Evolutionary conservation across 2,797 vertebrate species (phyloP), one percentile per base, ranked within the genome.

Genomic region (Clarias pachynema): DNA sequence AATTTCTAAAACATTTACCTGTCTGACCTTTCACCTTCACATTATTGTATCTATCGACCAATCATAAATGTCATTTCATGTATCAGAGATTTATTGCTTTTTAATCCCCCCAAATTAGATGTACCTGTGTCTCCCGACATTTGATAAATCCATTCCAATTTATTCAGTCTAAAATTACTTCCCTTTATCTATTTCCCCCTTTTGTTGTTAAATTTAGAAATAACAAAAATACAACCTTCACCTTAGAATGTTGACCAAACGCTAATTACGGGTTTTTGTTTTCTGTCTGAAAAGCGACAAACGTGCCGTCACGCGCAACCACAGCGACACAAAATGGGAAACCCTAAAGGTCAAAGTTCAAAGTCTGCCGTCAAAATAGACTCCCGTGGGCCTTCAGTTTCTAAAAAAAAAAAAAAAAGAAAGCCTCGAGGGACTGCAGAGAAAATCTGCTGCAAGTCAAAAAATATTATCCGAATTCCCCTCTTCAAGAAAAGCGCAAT

Each of bases 321-420:
- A n/a, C 56, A 37, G 73, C 26, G 53, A 75, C 49, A 56, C 49
- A 77, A 31, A 59, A 9, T 59, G 59, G 29, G 29, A 26, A 79
- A 63, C 24, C 26, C 74, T 24, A 63, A 44, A 62, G 77, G 77
- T 79, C 77, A 79, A 63, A 79, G 77, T 40, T 79, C 77, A 79
- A 63, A 18, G 34, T 63, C 31, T 79, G 34, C 59, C 77, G 34
- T 63, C 59, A 77, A 77, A 77, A 59, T 34, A 77, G 56, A 59
- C 74, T 79, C 59, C 77, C 59, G 3, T 18, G 59, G 37, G 77
- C 24, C 37, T 79, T 63, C 34, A 37, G 31, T 60, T 78, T 37
- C 57, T 37, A 59, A 78, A 26, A 3, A 49, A 44, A 16, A 26
- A 49, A 44, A 16, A 26, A 37, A 37, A 37, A 37, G 34, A 37